A percentile compares a stretch with the other conserved stretches of the same genome.
Conservation (phyloP, 2,113 vertebrate species). For the human (Homo sapiens) region DNA sequence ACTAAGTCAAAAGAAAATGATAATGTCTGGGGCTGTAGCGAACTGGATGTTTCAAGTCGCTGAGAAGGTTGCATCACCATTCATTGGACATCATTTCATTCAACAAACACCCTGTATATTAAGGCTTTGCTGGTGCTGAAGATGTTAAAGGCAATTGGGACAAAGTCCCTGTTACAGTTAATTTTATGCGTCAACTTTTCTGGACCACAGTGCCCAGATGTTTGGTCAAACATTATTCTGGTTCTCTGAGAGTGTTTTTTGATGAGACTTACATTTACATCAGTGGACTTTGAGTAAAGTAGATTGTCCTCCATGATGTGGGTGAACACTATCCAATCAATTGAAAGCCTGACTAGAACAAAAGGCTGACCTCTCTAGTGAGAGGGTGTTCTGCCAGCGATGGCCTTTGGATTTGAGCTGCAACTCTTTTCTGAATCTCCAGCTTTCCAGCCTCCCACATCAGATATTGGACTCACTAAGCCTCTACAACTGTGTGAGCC, state of each 20-base stretch:
- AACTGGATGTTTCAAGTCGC: slow-evolving; percentile 28
- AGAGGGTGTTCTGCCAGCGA: neutral
- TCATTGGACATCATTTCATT: neutral
- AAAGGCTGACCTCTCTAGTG: neutral
- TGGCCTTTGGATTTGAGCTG: neutral
- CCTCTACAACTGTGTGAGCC: neutral
- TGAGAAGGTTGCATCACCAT: neutral
- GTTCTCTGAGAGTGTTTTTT: slow-evolving; percentile 35
- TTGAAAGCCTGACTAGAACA: neutral
- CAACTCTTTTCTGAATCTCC: neutral
- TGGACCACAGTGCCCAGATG: neutral
- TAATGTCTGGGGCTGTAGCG: neutral
- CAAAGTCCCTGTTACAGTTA: neutral
- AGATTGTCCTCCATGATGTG: neutral
- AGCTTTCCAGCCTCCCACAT: neutral
- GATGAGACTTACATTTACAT: slow-evolving; percentile 29
- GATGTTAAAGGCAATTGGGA: slow-evolving; percentile 15
- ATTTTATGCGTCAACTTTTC: neutral
- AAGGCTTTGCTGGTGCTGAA: neutral
- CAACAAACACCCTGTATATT: neutral
- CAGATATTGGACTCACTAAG: neutral
- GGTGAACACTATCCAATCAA: neutral
- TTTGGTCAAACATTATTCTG: slow-evolving; percentile 10
- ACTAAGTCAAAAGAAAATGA: neutral
- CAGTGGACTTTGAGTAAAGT: neutral